These are phyloP conservation scores for Sternotherus odoratus DNA, from an alignment of 2,797 vertebrate species.

Conservation along the genomic window DNA sequence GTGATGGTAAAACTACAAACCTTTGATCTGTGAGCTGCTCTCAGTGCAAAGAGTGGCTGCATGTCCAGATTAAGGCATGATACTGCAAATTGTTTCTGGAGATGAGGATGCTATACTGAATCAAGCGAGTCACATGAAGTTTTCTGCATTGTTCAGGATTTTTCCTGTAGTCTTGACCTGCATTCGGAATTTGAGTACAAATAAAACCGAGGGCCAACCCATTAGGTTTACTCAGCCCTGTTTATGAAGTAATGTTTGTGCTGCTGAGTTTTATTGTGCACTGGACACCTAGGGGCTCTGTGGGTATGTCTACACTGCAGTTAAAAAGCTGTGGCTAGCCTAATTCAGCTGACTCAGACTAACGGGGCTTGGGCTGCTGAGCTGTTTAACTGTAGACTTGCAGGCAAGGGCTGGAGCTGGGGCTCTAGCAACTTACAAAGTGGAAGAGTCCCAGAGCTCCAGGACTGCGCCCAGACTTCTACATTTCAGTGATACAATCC, in stretches of 20 bases:
- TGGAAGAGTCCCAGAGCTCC: too few relatives aligned
- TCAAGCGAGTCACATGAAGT: background rate
- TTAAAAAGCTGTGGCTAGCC: background rate
- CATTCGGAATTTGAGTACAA: background rate
- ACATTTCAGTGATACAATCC: background rate
- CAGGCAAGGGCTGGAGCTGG: background rate
- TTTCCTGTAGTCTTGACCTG: background rate
- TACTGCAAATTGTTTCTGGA: background rate
- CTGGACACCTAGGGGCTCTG: background rate
- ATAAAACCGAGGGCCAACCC: background rate
- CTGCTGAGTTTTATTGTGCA: background rate
- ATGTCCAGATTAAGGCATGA: background rate
- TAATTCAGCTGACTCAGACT: background rate
- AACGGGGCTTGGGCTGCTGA: background rate
- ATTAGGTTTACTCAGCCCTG: background rate
- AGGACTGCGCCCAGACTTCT: background rate
- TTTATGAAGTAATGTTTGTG: background rate
- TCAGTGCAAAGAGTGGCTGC: background rate
- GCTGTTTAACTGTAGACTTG: background rate
- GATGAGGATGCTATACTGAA: background rate
- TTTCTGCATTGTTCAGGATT: rapidly evolving
- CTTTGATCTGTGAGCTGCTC: background rate
- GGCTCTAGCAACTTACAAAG: too few relatives aligned
- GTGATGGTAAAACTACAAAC: background rate
- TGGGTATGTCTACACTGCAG: background rate